Base-by-base conservation (phyloP, 2,113 vertebrate species). In the Rhinoptilus africanus region DNA sequence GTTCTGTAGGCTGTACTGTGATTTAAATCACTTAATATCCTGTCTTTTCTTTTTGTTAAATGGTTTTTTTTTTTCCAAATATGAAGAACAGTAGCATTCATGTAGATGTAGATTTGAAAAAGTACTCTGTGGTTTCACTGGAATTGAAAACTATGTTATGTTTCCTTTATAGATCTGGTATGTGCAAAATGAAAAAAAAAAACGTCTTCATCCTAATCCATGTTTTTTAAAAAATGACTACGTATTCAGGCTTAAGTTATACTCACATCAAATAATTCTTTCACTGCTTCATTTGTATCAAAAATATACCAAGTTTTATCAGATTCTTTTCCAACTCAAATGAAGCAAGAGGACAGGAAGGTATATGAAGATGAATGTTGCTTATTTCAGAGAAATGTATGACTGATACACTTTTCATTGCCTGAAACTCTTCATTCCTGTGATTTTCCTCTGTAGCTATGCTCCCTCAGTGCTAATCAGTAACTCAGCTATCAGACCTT, bases 21-120 rank as follows among this genome's bases (percentile, higher is more conserved):
- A 93, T 95, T 95, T 97, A 97, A 97, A 92, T 97, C 82, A 96
- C 60, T 96, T 95, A 92, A 96, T 91, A 93, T 89, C 28, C 39
- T 81, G 43, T n/a, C 12, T 56, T 76, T 69, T 64, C 54, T 35
- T 6, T 71, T 19, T 41, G 28, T 28, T 39, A 66, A 32, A 32
- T 66, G 37, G 28, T 32, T 8, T 2, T 54, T n/a, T 51, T 80
- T 71, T 41, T 53, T 69, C 32, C 23, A 72, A 67, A 27, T 62
- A 41, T 43, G 57, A 89, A 82, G 57, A 88, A 85, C 57, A 71
- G 28, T 72, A 47, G 1, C 14, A 23, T 82, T 89, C 12, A 73
- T 45, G 15, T 69, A 85, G 71, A 62, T 30, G 14, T 51, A 85
- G 45, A 60, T 88, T 76, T 72, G 2, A 3, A 56, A 78, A 86